Evolutionary conservation across 1,140 invertebrate species (phyloP), one percentile per base, ranked within the genome.

Genomic region (Mamestra configurata): DNA sequence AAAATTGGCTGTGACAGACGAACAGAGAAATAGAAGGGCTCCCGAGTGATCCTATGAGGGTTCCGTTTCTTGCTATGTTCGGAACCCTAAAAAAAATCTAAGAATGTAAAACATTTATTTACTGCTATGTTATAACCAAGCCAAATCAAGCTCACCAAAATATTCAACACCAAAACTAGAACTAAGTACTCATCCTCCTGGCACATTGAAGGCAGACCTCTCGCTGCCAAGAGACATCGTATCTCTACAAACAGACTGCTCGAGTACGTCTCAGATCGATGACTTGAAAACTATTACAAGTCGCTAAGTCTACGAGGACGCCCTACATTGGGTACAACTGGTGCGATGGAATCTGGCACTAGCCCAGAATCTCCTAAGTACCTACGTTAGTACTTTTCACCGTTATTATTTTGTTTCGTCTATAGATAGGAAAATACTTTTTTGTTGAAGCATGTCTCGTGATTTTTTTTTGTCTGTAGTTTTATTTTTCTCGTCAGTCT

Each of bases 221-320:
- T 27, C 53, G 20, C 13, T 27, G 55, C 55, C 55, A 59, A 59
- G 55, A 59, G 24, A 59, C 55, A 49, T 49, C 43, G 8, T 43
- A 24, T 55, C 24, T 66, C 61, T 22, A 37, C 61, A 66, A 66
- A 66, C 61, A 66, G 35, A 66, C 61, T 66, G 3, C 35, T 64
- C 35, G 35, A 66, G 61, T 40, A 20, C 55, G 24, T 27, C 61
- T 40, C 18, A 40, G 35, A 66, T 66, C 61, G 61, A 66, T 66
- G 40, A 66, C 61, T 66, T 22, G 61, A 40, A 40, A 66, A 66
- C 61, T 66, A 66, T 66, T 40, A 66, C 61, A 66, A 66, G 61
- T 66, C 61, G 35, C 18, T 66, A 66, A 66, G 61, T 66, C 35
- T 66, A 40, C 31, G 59, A 40, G 61, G 61, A 40, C 35, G 61